Conservation (phyloP, 2,797 vertebrate species). For the Platalea minor region DNA sequence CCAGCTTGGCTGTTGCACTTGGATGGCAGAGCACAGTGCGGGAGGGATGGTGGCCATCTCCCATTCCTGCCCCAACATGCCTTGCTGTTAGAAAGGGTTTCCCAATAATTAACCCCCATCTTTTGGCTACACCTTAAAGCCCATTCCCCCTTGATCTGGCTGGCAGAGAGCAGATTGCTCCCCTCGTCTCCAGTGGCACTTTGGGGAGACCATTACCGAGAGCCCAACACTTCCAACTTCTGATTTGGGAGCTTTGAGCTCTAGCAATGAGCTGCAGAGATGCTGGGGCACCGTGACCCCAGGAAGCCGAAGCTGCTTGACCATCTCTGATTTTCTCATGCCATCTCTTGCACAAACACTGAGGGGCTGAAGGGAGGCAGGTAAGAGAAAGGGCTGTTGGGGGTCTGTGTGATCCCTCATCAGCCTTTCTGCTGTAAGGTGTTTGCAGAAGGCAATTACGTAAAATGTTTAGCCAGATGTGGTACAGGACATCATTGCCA, state of each 20-base stretch:
- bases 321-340: background rate
- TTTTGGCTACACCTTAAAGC: background rate
- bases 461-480: background rate
- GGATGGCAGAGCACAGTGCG: background rate
- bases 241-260: background rate
- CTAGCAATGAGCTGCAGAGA: background rate
- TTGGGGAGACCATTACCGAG: background rate
- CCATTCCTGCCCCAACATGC: background rate
- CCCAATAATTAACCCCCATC: background rate
- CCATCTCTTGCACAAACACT: fast-evolving
- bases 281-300: background rate
- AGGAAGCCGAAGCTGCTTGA: background rate
- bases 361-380: background rate
- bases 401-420: background rate
- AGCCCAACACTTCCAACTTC: background rate
- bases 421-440: background rate
- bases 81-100: background rate
- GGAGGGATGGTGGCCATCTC: background rate
- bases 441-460: background rate
- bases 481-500: background rate
- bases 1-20: background rate
- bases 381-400: background rate
- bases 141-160: background rate
- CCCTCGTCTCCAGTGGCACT: background rate
- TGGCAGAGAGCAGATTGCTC: background rate